phyloP scores from a whole-genome alignment of 2,888 invertebrate genomes.

The Mycogona germanica region DNA sequence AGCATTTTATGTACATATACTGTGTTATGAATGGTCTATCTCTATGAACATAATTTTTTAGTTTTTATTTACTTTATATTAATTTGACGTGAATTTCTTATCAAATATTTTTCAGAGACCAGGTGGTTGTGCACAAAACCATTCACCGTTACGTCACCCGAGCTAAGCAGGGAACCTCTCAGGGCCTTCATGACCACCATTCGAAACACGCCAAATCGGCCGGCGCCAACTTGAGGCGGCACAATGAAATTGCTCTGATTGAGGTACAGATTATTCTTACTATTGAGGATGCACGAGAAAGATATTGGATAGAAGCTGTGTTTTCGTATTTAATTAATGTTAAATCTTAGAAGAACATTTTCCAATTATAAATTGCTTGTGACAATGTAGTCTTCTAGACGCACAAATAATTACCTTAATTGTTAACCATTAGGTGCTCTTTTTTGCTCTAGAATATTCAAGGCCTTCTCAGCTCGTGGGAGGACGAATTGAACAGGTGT shows the following conservation, averaged over 20 bases:
- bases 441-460: conserved; percentile 56
- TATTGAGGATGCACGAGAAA: too few relatives aligned
- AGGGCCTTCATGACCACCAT: conserved; percentile 49
- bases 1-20: too few relatives aligned
- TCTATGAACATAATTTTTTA: conserved; percentile 1
- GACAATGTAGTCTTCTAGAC: too few relatives aligned
- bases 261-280: conserved; percentile 48
- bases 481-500: conserved; percentile 48
- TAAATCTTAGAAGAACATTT: too few relatives aligned
- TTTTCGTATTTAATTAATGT: too few relatives aligned
- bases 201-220: conserved; percentile 60
- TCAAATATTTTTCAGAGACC: conserved; percentile 22
- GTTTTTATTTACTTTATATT: background rate
- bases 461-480: conserved; percentile 56
- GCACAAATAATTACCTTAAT: background rate
- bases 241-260: conserved; percentile 60
- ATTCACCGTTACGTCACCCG: conserved; percentile 73
- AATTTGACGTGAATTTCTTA: background rate
- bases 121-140: conserved; percentile 56
- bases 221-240: conserved; percentile 62
- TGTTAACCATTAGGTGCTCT: background rate
- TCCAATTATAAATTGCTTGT: too few relatives aligned
- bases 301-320: too few relatives aligned
- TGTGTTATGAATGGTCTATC: too few relatives aligned
- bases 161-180: conserved; percentile 68